Base-by-base conservation (phyloP, 2,888 invertebrate species). In the Parnassius mnemosyne region DNA sequence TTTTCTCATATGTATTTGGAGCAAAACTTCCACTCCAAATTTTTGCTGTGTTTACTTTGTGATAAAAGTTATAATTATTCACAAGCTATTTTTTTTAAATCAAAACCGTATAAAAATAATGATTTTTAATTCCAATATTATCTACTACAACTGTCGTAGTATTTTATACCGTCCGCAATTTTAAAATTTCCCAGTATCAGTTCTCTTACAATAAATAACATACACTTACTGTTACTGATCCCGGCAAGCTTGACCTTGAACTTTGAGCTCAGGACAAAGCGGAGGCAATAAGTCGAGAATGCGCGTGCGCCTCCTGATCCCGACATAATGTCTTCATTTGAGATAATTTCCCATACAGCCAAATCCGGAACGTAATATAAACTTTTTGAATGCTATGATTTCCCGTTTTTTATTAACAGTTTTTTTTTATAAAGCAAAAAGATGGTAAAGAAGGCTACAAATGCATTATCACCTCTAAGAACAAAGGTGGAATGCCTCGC, bases 291-390 rank as follows among this genome's bases (percentile, higher is more conserved):
- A 65, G 66, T 60, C 54, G 63, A 65, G 65, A 50, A 25, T 41
- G 76, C 73, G 81, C 81, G 81, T 82, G 80, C 77, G 75, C 71
- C 71, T 74, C 68, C 76, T 72, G 80, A 50, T 34, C 34, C 34
- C 46, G 54, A 47, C 80, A 83, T 89, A 88, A 89, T 87, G 88
- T 88, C 88, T 89, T 88, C 87, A 87, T 89, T 85, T 81, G 80
- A 85, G 85, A 87, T 87, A 87, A 86, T 86, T 82, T 42, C 80
- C 77, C 72, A 68, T 71, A 76, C 73, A 71, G 68, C 20, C 50
- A 63, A 54, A 49, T 16, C 20, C 9, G 53, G 51, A 11, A 53
- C 53, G 53, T 12, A 46, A 13, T 50, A 20, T 43, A 7, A 43
- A 42, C 1, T 42, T 54, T 44, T 7, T 7, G 10, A 43, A 3